These are phyloP conservation scores for Homarus gammarus DNA, from an alignment of 2,888 invertebrate species.

Conservation along the genomic window DNA sequence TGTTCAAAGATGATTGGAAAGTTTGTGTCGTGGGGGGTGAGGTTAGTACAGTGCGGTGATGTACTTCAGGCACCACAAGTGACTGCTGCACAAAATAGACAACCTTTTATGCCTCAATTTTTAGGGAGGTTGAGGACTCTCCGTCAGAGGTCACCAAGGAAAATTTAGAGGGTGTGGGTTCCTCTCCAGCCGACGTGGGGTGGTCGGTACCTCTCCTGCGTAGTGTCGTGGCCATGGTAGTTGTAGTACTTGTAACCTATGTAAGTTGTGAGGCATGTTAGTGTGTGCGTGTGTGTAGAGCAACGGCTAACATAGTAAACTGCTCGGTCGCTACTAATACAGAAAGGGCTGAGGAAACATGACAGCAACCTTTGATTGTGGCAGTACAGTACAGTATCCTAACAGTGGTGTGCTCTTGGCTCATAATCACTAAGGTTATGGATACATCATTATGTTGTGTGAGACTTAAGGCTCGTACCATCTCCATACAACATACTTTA, in stretches of 20 bases:
- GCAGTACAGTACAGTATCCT: no score
- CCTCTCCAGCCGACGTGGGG: slow-evolving; percentile 35
- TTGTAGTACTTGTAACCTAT: slow-evolving; percentile 59
- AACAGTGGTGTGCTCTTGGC: no score
- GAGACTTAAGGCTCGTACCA: no score
- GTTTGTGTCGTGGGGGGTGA: background rate
- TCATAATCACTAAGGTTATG: background rate
- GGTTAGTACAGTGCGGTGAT: background rate
- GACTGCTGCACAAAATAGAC: slow-evolving; percentile 2
- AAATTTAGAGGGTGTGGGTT: slow-evolving; percentile 31
- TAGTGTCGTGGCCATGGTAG: slow-evolving; percentile 48
- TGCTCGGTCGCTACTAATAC: slow-evolving; percentile 9
- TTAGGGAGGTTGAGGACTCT: slow-evolving; percentile 40
- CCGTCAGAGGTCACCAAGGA: slow-evolving; percentile 35
- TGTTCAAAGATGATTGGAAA: background rate
- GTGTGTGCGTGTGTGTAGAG: slow-evolving; percentile 34
- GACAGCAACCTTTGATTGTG: slow-evolving; percentile 1
- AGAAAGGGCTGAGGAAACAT: background rate
- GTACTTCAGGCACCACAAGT: background rate
- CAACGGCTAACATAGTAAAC: slow-evolving; percentile 15
- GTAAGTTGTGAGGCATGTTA: slow-evolving; percentile 61
- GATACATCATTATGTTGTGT: background rate
- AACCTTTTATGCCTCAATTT: slow-evolving; percentile 45
- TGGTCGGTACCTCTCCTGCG: slow-evolving; percentile 34
- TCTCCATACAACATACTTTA: no score